Conservation (phyloP, 2,888 invertebrate genomes). For the Sympetrum striolatum region DNA sequence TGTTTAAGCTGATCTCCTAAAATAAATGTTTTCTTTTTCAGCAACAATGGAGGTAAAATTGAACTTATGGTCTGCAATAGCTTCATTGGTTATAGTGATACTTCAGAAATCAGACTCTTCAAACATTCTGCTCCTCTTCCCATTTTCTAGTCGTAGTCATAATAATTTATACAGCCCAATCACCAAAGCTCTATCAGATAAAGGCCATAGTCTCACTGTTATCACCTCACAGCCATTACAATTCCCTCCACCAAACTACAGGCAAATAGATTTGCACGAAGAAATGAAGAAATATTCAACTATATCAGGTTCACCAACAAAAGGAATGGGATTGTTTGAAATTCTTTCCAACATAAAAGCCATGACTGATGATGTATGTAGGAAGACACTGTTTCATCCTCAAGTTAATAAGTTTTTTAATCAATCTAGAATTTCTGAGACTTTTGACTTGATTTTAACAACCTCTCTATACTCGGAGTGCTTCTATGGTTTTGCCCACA, state of each 20-base stretch:
- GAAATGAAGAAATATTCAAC: neutral
- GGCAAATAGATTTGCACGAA: neutral
- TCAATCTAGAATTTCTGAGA: neutral
- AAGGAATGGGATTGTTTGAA: neutral
- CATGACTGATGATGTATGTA: neutral
- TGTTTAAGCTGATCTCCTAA: too few species aligned
- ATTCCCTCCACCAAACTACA: neutral
- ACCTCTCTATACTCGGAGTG: conserved; percentile 20
- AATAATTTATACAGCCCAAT: conserved; percentile 60
- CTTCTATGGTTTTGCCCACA: neutral
- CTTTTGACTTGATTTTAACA: conserved; percentile 24
- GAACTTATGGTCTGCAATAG: neutral
- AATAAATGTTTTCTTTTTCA: neutral
- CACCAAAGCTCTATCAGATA: conserved; percentile 58
- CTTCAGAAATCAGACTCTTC: neutral
- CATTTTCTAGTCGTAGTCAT: conserved; percentile 61
- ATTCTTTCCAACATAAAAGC: neutral
- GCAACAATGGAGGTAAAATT: neutral
- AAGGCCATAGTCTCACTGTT: conserved; percentile 61
- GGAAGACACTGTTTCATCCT: neutral
- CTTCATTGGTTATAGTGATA: neutral
- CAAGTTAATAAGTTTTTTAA: neutral
- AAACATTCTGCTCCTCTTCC: conserved; percentile 53
- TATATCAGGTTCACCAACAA: neutral
- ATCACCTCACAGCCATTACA: conserved; percentile 54